These are phyloP conservation scores for Chrysogorgia sp. DNA, from an alignment of 92 coral and sea anemone species.

Conservation along the genomic window DNA sequence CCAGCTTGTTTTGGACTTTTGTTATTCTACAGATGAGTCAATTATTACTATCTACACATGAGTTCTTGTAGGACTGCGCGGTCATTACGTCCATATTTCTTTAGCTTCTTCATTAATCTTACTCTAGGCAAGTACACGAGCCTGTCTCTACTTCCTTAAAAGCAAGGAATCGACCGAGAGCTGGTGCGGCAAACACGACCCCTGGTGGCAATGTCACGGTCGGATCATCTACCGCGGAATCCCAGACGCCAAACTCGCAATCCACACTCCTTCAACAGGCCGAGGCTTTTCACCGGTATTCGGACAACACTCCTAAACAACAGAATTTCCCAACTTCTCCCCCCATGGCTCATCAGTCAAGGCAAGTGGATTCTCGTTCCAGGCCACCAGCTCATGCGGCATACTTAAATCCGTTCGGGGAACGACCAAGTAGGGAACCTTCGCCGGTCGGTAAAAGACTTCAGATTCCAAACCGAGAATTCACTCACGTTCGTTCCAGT, in stretches of 20 bases:
- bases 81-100: background rate
- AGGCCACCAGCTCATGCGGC: conserved; percentile 3
- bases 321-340: background rate
- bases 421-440: conserved; percentile 36
- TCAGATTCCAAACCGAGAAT: background rate
- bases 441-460: conserved; percentile 29
- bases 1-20: background rate
- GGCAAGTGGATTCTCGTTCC: background rate
- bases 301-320: conserved; percentile 9
- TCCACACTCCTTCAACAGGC: conserved; percentile 43
- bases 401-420: conserved; percentile 42
- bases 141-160: conserved; percentile 92
- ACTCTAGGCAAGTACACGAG: conserved; percentile 70
- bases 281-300: conserved; percentile 7
- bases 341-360: conserved; percentile 1
- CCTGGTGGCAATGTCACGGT: conserved; percentile 42
- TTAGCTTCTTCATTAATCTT: conserved; percentile 2
- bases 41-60: background rate
- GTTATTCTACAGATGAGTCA: background rate
- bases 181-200: conserved; percentile 68
- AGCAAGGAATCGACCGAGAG: conserved; percentile 90
- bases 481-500: conserved; percentile 29
- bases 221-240: conserved; percentile 21
- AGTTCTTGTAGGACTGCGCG: no score
- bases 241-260: background rate